A percentile compares a stretch with the other conserved stretches of the same genome.
Conservation (phyloP, 2,888 invertebrate species). For the Orchestes rusci region DNA sequence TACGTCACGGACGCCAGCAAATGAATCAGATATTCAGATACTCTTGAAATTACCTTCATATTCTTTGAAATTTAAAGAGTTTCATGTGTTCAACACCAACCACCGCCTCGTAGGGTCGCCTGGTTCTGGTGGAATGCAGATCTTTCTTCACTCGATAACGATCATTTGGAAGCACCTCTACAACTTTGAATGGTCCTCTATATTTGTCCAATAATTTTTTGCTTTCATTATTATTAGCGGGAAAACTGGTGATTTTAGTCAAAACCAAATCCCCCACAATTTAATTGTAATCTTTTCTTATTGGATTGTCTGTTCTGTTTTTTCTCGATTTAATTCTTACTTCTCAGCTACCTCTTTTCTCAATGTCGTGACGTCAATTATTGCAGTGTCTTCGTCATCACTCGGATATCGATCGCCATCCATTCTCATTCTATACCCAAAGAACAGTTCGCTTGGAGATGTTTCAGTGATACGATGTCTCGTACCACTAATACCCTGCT, state of each 20-base stretch:
- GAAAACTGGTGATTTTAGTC: constrained; percentile 15
- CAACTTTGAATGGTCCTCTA: constrained; percentile 14
- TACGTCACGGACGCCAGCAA: too few relatives aligned
- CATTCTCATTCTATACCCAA: not conserved
- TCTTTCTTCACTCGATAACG: constrained; percentile 5
- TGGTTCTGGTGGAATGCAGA: not conserved
- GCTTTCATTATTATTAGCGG: constrained; percentile 14
- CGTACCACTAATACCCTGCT: not conserved
- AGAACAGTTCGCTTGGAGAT: not conserved
- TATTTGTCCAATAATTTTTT: constrained; percentile 18
- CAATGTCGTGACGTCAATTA: not conserved
- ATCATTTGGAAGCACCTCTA: constrained; percentile 16
- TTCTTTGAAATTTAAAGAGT: constrained; percentile 2
- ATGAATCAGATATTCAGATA: too few relatives aligned
- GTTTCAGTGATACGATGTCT: not conserved
- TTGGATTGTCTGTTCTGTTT: not conserved
- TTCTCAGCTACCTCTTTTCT: not conserved
- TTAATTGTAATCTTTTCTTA: not conserved
- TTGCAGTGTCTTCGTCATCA: not conserved
- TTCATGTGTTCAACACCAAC: not conserved
- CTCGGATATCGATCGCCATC: not conserved
- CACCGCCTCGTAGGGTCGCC: not conserved
- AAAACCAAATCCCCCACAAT: constrained; percentile 15
- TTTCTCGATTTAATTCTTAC: not conserved
- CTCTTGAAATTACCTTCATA: not conserved